These are phyloP conservation scores for Elegia similella DNA, from an alignment of 2,888 invertebrate genomes.

Conservation along the genomic window DNA sequence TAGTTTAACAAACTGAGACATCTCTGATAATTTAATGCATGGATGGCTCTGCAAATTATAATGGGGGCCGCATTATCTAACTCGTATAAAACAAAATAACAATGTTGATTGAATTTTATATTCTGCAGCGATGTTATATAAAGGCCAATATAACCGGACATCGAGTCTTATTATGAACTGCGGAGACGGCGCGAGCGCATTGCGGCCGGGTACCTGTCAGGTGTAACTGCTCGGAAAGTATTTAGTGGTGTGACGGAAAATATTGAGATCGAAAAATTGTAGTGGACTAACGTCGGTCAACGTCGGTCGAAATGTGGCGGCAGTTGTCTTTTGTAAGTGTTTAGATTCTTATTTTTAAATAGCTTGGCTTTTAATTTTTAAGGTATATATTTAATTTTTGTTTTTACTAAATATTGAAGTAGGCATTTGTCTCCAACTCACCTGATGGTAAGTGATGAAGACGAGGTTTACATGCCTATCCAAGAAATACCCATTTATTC, in stretches of 20 bases:
- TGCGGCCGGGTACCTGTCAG: slow-evolving; percentile 47
- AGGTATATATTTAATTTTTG: neutral
- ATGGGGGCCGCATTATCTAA: slow-evolving; percentile 64
- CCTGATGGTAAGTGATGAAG: no score
- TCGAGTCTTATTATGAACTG: slow-evolving; percentile 57
- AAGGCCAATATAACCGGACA: slow-evolving; percentile 54
- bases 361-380: neutral
- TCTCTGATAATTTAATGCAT: slow-evolving; percentile 53
- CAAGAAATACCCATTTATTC: no score
- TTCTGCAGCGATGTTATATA: slow-evolving; percentile 67
- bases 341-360: neutral
- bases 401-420: no score
- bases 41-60: slow-evolving; percentile 48
- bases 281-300: slow-evolving; percentile 25
- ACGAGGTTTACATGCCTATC: no score
- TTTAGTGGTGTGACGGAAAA: slow-evolving; percentile 33
- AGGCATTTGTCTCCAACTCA: no score
- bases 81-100: slow-evolving; percentile 63
- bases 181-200: slow-evolving; percentile 54
- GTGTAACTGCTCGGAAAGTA: slow-evolving; percentile 36
- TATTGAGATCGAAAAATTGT: slow-evolving; percentile 5
- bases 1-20: slow-evolving; percentile 32
- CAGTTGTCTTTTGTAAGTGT: slow-evolving; percentile 38
- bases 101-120: slow-evolving; percentile 54
- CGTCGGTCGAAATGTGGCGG: slow-evolving; percentile 47